A percentile compares a stretch with the other conserved stretches of the same genome.
These are phyloP conservation scores for Crypturellus tataupa DNA, from an alignment of 2,797 vertebrate species.

Conservation along the genomic window DNA sequence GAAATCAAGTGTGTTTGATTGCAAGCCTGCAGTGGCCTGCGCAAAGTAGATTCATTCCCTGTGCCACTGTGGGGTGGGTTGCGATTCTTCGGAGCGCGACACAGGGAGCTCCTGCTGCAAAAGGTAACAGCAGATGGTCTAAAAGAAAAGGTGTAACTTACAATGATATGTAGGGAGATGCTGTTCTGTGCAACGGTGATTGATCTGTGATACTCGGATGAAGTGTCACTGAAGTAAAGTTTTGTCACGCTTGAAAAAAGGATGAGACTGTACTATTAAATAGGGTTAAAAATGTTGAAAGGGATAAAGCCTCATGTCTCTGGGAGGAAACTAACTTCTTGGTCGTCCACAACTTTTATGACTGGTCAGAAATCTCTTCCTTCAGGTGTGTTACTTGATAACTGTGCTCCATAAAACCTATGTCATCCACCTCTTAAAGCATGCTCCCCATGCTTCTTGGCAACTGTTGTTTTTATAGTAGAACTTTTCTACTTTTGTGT, in stretches of 20 bases:
- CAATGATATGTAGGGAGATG: not conserved
- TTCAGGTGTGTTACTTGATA: not conserved
- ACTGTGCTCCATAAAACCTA: not conserved
- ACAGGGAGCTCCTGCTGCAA: accelerated
- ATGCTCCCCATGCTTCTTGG: not conserved
- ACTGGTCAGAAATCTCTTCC: not conserved
- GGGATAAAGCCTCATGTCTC: not conserved
- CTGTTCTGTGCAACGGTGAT: accelerated
- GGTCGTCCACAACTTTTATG: too few species aligned
- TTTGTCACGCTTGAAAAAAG: not conserved
- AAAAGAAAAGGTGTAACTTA: accelerated
- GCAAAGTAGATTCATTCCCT: not conserved
- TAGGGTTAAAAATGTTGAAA: not conserved
- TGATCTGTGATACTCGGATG: not conserved
- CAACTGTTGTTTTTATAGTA: not conserved
- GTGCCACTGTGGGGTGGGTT: accelerated
- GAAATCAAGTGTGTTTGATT: not conserved
- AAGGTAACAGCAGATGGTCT: accelerated
- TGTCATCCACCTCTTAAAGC: not conserved
- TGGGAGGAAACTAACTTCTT: not conserved
- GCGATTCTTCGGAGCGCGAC: not conserved
- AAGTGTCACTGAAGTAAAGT: not conserved
- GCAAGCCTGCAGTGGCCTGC: accelerated
- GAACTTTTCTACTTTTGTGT: not conserved
- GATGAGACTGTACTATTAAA: not conserved